These are phyloP conservation scores for Aphelinus atriplicis DNA, from an alignment of 1,140 invertebrate species.

Conservation along the genomic window DNA sequence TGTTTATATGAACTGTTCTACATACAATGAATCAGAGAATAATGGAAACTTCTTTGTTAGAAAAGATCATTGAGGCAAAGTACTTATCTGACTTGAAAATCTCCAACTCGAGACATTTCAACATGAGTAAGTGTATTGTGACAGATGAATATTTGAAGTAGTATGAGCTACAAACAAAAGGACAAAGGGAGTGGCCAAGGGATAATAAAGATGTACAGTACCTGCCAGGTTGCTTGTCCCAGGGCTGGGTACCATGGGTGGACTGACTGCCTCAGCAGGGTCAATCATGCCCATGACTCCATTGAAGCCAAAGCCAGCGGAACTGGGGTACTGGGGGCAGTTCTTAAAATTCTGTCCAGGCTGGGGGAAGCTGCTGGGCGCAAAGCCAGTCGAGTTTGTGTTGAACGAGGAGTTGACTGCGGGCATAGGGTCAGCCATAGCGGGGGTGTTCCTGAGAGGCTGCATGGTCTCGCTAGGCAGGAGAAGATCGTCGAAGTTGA, in stretches of 20 bases:
- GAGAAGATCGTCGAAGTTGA: conserved; percentile 86
- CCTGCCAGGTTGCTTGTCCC: conserved; percentile 61
- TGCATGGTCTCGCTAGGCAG: conserved; percentile 74
- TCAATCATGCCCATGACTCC: conserved; percentile 52
- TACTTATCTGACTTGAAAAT: too few species aligned
- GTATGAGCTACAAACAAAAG: too few species aligned
- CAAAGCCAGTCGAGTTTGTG: conserved; percentile 39
- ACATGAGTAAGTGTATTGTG: too few species aligned
- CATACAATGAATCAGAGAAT: too few species aligned
- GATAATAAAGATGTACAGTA: conserved; percentile 20
- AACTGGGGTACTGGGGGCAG: conserved; percentile 48
- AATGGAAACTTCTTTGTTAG: too few species aligned
- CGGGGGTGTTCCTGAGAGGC: conserved; percentile 43
- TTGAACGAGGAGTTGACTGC: conserved; percentile 49
- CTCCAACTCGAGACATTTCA: too few species aligned
- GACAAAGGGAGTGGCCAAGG: too few species aligned
- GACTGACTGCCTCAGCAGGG: conserved; percentile 56
- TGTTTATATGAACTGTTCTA: too few species aligned
- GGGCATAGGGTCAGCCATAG: conserved; percentile 37
- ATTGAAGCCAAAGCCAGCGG: conserved; percentile 53
- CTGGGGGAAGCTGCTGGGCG: conserved; percentile 61
- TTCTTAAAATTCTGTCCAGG: conserved; percentile 51
- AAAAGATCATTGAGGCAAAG: too few species aligned
- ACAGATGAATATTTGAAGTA: too few species aligned
- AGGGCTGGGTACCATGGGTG: conserved; percentile 57